Base-by-base conservation (phyloP, 2,888 invertebrate genomes). In the Cordilura impudica region DNA sequence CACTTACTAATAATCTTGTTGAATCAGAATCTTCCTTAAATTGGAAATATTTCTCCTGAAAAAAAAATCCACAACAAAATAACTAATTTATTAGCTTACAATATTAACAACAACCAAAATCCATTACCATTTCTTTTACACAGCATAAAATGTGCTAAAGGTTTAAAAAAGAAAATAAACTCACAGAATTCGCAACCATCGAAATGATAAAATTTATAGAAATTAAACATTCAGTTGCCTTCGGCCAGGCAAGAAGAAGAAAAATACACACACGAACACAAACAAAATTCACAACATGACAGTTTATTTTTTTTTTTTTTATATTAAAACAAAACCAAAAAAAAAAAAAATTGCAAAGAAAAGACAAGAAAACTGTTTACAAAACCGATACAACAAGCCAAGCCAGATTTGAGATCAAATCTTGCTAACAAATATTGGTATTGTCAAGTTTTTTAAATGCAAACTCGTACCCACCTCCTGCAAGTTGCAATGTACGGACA, bases 341-440 rank as follows among this genome's bases (percentile, higher is more conserved):
- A 72, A 16, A 49, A 72, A 67, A 45, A 26, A 45, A n/a, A 23
- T 39, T n/a, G 10, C 21, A 12, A 47, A 29, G 26, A 45, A 60
- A 47, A 63, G 2, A 49, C 39, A 29, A 39, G 35, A 39, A 43
- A 43, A 54, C 54, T 70, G 49, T 65, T 56, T 49, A 65, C 75
- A 70, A 69, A 76, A 63, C n/a, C 43, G 63, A 21, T 58, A 23
- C 63, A 70, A 65, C 56, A 58, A 70, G 10, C 47, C 53, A 56
- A 67, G 72, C 72, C 67, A 72, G 73, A 70, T 78, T 73, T 60
- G 45, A 70, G 73, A 73, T 69, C 51, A 73, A 78, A 69, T 69
- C n/a, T n/a, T 67, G 69, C 69, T 63, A 73, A 73, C 51, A 69
- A 73, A 60, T 65, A 58, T 43, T 43, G 58, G 12, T 58, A 43